Evolutionary conservation across 2,797 vertebrate genomes (phyloP), one percentile per base, ranked within the genome.

Genomic region (Tokudaia muenninki): DNA sequence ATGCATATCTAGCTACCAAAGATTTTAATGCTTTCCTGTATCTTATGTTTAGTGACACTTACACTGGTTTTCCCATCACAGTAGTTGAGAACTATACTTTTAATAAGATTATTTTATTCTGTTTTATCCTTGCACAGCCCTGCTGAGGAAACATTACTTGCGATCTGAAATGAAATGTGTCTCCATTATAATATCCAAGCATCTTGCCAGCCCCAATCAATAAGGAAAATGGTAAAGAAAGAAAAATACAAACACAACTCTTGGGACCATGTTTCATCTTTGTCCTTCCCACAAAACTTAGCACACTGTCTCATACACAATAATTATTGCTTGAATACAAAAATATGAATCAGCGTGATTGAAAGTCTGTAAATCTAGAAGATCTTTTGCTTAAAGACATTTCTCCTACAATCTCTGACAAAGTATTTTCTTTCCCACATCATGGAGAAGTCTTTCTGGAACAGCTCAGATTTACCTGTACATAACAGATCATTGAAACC

Each of bases 361-460:
- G 52, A 96, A 95, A 90, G 74, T 22, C 92, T 59, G 16, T 10
- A 89, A 34, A 31, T 96, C 50, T n/a, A 84, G 79, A 94, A 59
- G 4, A 44, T 74, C 2, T 41, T 70, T 74, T 63, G 1, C 50
- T 2, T 77, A 12, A 95, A 90, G 29, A 65, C 13, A 79, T 94
- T 88, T 63, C 77, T 86, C 29, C 31, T 92, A 0, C 1, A 90
- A 78, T 83, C 5, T 78, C 57, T 74, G 24, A 63, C 57, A 94
- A 79, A 67, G 63, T 0, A 31, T 34, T 80, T 31, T 37, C 26
- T 52, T 86, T 77, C 17, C 50, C 26, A 92, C 3, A 34, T 47
- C 52, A 83, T 3, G 80, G 12, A 87, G 10, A 16, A 89, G 16
- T 52, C 61, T 10, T 75, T 89, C 26, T 44, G 3, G 14, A 22